Conservation (phyloP, 2,113 vertebrate genomes). For the Orcinus orca region DNA sequence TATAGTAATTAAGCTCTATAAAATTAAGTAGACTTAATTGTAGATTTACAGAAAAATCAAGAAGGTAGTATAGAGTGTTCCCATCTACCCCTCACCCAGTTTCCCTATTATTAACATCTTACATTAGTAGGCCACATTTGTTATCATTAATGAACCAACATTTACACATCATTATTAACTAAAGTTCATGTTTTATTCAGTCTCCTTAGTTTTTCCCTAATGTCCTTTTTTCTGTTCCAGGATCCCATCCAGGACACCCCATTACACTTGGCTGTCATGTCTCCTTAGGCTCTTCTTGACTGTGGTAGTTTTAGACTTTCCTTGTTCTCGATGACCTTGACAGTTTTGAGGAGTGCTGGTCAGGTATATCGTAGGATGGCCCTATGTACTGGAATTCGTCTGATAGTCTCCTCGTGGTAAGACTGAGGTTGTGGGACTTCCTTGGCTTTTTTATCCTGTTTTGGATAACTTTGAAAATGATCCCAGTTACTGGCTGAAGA, state of each 20-base stretch:
- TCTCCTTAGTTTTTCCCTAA: not conserved
- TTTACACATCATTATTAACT: not conserved
- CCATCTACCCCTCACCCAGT: no score
- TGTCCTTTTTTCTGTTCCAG: not conserved
- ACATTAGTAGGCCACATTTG: not conserved
- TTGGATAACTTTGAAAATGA: not conserved
- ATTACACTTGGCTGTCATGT: not conserved
- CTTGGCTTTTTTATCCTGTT: not conserved
- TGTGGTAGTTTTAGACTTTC: not conserved
- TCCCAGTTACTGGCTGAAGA: not conserved
- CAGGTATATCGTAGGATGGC: no score
- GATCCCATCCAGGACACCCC: not conserved
- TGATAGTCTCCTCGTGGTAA: not conserved
- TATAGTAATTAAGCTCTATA: not conserved
- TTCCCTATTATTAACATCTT: not conserved
- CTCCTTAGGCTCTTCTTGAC: not conserved
- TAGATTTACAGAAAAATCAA: constrained; percentile 18
- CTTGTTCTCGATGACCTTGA: not conserved
- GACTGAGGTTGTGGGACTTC: not conserved
- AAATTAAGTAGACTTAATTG: not conserved
- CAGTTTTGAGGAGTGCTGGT: not conserved
- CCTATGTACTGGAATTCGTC: not conserved
- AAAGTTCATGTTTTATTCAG: not conserved
- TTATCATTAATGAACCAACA: not conserved
- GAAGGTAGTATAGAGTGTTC: not conserved